These are phyloP conservation scores for Automeris io DNA, from an alignment of 2,888 invertebrate genomes.

Conservation along the genomic window DNA sequence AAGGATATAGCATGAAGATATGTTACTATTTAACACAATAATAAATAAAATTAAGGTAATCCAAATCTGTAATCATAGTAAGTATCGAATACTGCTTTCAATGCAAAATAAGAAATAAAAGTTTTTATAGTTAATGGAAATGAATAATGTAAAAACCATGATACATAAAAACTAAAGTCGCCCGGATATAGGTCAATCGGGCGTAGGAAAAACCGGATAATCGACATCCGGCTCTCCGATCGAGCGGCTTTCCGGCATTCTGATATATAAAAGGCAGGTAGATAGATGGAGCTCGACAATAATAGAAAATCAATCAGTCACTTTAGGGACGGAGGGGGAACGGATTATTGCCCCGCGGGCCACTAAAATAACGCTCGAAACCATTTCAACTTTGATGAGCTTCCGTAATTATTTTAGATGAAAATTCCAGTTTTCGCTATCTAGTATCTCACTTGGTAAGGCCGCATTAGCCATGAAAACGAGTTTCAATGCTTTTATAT, in stretches of 20 bases:
- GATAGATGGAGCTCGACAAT: neutral
- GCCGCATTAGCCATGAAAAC: too few relatives aligned
- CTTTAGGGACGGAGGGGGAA: neutral
- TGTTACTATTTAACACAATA: too few relatives aligned
- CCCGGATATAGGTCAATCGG: neutral
- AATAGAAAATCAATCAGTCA: slow-evolving; percentile 1
- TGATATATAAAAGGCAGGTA: neutral
- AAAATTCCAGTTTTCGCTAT: too few relatives aligned
- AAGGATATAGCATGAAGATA: too few relatives aligned
- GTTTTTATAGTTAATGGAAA: neutral
- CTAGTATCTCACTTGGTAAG: too few relatives aligned
- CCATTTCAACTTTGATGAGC: neutral
- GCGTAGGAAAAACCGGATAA: neutral
- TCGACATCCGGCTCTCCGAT: neutral
- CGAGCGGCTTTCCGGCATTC: neutral
- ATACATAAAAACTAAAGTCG: neutral
- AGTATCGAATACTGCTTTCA: too few relatives aligned
- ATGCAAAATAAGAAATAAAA: too few relatives aligned
- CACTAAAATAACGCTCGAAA: neutral
- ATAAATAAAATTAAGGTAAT: too few relatives aligned
- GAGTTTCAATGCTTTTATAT: too few relatives aligned
- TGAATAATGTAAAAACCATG: neutral
- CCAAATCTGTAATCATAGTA: too few relatives aligned
- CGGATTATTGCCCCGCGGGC: neutral
- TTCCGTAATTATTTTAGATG: too few relatives aligned